Evolutionary conservation across 1,140 invertebrate species (phyloP), one percentile per base, ranked within the genome.

Genomic region (Zaprionus taronus): DNA sequence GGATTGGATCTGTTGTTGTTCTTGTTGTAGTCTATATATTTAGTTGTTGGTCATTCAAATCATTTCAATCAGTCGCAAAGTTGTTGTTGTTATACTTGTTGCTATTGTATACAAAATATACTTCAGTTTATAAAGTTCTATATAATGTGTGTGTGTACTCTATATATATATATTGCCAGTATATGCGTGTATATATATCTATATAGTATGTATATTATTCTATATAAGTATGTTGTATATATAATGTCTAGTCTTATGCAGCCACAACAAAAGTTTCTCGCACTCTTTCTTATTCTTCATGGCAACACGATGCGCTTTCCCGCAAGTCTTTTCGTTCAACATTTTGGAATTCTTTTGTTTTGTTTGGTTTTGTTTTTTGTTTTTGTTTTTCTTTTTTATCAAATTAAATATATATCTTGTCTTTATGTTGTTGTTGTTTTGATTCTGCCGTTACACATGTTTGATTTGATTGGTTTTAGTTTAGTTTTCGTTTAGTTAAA

Each of bases 251-350:
- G 67, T 75, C 41, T 55, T 72, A 72, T 79, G 78, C 61, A 57
- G 56, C 34, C 55, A 58, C 47, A 71, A 63, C 49, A 70, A 60
- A 65, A 70, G 1, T 64, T 66, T 28, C 1, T 53, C 2, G 28
- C 31, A 61, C 5, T 44, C 51, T 4, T 38, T 66, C 6, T 17
- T 41, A 14, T 28, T 28, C 28, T 31, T n/a, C 28, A 34, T 77
- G 75, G 75, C 75, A 77, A 77, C 70, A 67, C 24, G 70, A 66
- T 72, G 63, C 70, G 69, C 22, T 73, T 68, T 36, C 22, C 41
- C 65, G 72, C 84, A 87, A 89, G 84, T 89, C 84, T 89, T 89
- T 89, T 89, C 85, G 84, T 89, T 89, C 53, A 79, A 76, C 78
- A 76, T 89, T 89, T 89, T 84, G 85, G 81, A 89, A 87, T 87